These are phyloP conservation scores for Mirza zaza DNA, from an alignment of 2,113 vertebrate genomes.

Conservation along the genomic window DNA sequence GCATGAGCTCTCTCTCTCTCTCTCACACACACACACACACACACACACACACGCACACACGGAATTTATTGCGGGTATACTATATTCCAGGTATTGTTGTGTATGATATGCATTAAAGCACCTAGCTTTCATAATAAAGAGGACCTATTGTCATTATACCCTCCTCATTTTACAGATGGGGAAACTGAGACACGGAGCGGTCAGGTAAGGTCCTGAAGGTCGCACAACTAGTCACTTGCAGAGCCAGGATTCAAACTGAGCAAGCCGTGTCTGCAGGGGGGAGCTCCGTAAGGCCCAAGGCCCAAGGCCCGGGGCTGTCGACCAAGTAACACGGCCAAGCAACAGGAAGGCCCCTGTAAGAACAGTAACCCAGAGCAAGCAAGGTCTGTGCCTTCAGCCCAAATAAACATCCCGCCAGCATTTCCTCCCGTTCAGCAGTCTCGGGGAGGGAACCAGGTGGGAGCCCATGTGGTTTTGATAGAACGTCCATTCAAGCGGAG, in stretches of 20 bases:
- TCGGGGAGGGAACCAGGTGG: constrained; percentile 63
- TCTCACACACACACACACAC: not conserved
- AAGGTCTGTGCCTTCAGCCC: not conserved
- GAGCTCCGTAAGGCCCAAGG: not conserved
- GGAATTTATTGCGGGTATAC: not conserved
- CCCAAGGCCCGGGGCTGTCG: not conserved
- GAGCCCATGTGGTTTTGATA: constrained; percentile 86
- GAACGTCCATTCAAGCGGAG: constrained; percentile 69
- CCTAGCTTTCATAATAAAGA: not conserved
- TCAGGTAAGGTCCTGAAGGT: not conserved
- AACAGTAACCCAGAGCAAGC: constrained; percentile 8
- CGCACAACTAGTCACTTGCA: not conserved
- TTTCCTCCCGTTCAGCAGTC: constrained; percentile 36
- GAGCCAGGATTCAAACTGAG: not conserved
- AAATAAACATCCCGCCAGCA: constrained; percentile 28
- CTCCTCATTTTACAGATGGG: not conserved
- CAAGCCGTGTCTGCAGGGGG: not conserved
- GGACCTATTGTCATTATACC: not conserved
- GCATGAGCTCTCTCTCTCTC: not conserved
- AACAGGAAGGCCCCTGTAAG: not conserved
- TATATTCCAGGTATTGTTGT: not conserved
- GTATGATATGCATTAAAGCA: not conserved
- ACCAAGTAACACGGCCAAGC: not conserved
- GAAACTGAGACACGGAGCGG: not conserved
- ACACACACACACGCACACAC: not conserved